These are phyloP conservation scores for Meganola albula DNA, from an alignment of 2,888 invertebrate species.

Conservation along the genomic window DNA sequence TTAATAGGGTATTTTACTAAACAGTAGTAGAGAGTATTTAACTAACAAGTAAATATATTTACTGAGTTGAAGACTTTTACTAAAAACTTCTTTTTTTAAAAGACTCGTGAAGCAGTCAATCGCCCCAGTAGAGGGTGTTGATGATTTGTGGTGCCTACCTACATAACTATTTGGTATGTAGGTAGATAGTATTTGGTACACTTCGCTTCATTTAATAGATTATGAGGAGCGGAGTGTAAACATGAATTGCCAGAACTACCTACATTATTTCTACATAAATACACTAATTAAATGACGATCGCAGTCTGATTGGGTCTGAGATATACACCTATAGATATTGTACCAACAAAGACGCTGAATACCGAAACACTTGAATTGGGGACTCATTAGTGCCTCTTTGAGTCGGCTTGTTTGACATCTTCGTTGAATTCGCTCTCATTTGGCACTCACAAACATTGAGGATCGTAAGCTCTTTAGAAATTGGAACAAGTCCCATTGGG, in stretches of 20 bases:
- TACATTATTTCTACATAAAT: conserved; percentile 14
- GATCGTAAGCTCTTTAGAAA: conserved; percentile 33
- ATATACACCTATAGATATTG: conserved; percentile 11
- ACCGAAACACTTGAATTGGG: conserved; percentile 37
- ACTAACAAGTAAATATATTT: too few species aligned
- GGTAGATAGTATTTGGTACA: too few species aligned
- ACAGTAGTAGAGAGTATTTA: too few species aligned
- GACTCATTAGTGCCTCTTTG: conserved; percentile 46
- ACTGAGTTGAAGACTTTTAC: too few species aligned
- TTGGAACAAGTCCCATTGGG: conserved; percentile 32
- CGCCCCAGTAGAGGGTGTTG: too few species aligned
- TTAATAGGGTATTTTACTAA: too few species aligned
- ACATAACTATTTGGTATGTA: too few species aligned
- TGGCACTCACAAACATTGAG: conserved; percentile 40
- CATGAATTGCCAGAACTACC: conserved; percentile 2
- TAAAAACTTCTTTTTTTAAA: too few species aligned
- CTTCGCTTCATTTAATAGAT: too few species aligned
- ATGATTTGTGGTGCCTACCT: too few species aligned
- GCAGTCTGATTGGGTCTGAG: conserved; percentile 25
- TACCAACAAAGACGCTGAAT: conserved; percentile 30
- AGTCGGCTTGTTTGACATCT: conserved; percentile 43
- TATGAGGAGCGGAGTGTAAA: neutral
- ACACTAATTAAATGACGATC: conserved; percentile 25
- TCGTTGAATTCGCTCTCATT: conserved; percentile 42
- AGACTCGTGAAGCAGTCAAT: too few species aligned